Evolutionary conservation across 2,888 invertebrate genomes (phyloP).

Genomic region (Actias luna): DNA sequence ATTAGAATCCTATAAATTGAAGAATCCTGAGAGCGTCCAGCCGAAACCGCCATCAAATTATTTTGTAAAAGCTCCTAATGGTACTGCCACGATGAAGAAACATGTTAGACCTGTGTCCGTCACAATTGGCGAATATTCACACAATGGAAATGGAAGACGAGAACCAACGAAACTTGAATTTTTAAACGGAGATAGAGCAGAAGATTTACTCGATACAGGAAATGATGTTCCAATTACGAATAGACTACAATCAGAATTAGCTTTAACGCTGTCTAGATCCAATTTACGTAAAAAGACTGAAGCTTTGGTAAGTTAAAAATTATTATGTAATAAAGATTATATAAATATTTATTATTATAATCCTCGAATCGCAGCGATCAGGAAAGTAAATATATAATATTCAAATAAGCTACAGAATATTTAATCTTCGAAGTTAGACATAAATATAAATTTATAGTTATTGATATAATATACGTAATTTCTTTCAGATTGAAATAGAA

Average conservation of each 20-base stretch:
- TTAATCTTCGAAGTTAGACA: too few relatives aligned
- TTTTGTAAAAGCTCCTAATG: slow-evolving; percentile 82
- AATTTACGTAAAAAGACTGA: slow-evolving; percentile 89
- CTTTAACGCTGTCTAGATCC: slow-evolving; percentile 88
- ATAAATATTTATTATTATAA: background rate
- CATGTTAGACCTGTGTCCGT: slow-evolving; percentile 84
- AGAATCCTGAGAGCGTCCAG: slow-evolving; percentile 82
- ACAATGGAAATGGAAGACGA: slow-evolving; percentile 76
- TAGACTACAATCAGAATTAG: slow-evolving; percentile 87
- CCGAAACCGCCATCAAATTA: slow-evolving; percentile 87
- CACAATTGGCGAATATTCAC: slow-evolving; percentile 86
- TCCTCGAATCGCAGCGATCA: background rate
- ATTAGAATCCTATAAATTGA: slow-evolving; percentile 87
- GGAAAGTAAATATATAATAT: background rate
- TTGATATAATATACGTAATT: slow-evolving; percentile 23
- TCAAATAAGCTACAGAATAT: background rate
- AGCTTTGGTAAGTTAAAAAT: slow-evolving; percentile 77
- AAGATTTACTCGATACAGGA: slow-evolving; percentile 51
- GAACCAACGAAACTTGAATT: slow-evolving; percentile 89
- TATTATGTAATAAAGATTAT: background rate
- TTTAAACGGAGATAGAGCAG: slow-evolving; percentile 73
- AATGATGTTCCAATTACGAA: slow-evolving; percentile 82
- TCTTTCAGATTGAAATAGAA: slow-evolving; percentile 53
- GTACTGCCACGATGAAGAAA: slow-evolving; percentile 81
- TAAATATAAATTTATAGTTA: too few relatives aligned